Percentiles rank a stretch among this genome's conserved stretches.
Evolutionary conservation across 2,113 vertebrate genomes (phyloP).

Genomic region (Pelecanus crispus): DNA sequence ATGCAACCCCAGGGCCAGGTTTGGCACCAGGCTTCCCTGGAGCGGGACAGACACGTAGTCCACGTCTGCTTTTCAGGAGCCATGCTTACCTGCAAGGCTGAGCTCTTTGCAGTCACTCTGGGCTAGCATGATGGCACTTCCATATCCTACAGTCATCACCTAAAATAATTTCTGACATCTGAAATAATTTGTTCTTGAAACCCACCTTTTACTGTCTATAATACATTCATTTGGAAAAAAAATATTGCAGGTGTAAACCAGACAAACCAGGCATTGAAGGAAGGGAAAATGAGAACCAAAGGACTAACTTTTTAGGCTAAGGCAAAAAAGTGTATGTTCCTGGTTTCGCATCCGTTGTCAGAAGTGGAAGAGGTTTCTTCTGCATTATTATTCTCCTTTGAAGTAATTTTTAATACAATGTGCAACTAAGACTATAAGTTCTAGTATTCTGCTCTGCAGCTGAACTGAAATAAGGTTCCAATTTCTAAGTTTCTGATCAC

Average conservation of each 20-base stretch:
- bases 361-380: background rate
- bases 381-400: background rate
- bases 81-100: background rate
- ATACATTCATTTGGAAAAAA: rapidly evolving
- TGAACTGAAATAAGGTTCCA: background rate
- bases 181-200: background rate
- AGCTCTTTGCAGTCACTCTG: background rate
- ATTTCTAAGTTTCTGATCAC: background rate
- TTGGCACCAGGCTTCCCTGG: rapidly evolving
- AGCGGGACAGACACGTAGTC: rapidly evolving
- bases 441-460: background rate
- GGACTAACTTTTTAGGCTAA: too few relatives aligned
- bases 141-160: background rate
- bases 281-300: background rate
- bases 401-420: background rate
- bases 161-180: background rate
- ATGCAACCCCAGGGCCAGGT: rapidly evolving
- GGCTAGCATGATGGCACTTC: background rate
- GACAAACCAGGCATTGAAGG: background rate
- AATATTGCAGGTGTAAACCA: background rate
- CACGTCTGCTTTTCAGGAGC: too few relatives aligned
- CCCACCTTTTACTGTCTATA: background rate
- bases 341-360: background rate
- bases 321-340: background rate
- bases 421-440: background rate